Evolutionary conservation across 2,888 invertebrate genomes (phyloP), one percentile per base, ranked within the genome.

Genomic region (Macroteleia sp.): DNA sequence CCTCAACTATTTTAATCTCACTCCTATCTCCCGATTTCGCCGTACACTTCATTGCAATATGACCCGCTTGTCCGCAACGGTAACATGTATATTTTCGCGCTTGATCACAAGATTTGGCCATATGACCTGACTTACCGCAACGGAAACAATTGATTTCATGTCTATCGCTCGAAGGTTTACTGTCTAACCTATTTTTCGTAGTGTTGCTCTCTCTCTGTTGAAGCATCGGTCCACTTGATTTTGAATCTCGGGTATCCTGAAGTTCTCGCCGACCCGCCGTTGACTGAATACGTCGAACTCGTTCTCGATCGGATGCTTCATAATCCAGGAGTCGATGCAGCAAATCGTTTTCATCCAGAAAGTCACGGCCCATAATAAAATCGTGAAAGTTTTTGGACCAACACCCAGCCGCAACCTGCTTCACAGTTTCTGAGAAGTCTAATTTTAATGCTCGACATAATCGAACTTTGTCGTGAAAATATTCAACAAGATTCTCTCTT

Each of bases 251-350:
- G 17, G 39, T 17, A 17, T 9, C 4, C 9, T 39, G 39, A 1
- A 39, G 2, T 39, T 39, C 39, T 39, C 39, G 39, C 5, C 39
- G 17, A 3, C 1, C 9, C 6, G 39, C 2, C 8, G 17, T 17
- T 12, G 36, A 3, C 36, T 36, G 36, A 16, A 39, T 39, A 17
- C 39, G 5, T 2, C 8, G 16, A 3, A 2, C 1, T 3, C 39
- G 39, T 16, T 39, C 39, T 39, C 44, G 20, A 44, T 44, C 44
- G 1, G 44, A 44, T 22, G 44, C 44, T 22, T 44, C 44, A 8
- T 44, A 44, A 19, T 44, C 44, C 22, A 44, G 20, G 2, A 44
- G 44, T 44, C 50, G 30, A 19, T 28, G 50, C 4, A 50, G 19
- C 3, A 50, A 5, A 20, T 50, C 50, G 32, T 50, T 30, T 25